Evolutionary conservation across 1,140 invertebrate species (phyloP), one percentile per base, ranked within the genome.

Genomic region (Psix sp.): DNA sequence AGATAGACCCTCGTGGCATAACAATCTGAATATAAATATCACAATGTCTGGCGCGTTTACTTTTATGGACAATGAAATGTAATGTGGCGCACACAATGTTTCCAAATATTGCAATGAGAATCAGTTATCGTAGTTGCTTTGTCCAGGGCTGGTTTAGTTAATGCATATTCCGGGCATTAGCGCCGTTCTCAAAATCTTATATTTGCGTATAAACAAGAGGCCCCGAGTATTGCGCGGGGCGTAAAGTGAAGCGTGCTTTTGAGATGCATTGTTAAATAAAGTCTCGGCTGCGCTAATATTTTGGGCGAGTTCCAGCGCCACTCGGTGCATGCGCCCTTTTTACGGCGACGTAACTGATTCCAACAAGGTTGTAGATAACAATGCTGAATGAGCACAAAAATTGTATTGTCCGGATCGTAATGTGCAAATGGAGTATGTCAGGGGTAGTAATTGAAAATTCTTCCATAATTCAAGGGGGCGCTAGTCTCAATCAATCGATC

Each of bases 191-290:
- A 31, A 24, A 57, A 36, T 46, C 33, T 59, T 59, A 46, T 18
- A 39, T 38, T 59, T 29, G 20, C 33, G 40, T 46, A 38, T 46
- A 59, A 43, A 56, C 11, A 11, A 20, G 17, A 31, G 49, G 11
- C 46, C 31, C 5, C 38, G 24, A 21, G 7, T 26, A 26, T 4
- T 33, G 48, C 20, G 15, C 10, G 7, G 11, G 24, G 33, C 17
- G 17, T 18, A 63, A 45, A 52, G 39, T 40, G 18, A 26, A 14
- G 35, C n/a, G n/a, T n/a, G n/a, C n/a, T n/a, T n/a, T n/a, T n/a
- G n/a, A n/a, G n/a, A 40, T 36, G 66, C 17, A 15, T 33, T 15
- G 33, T 56, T 62, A 62, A 71, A 71, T 63, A 62, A 63, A 52
- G 33, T 52, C 67, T 18, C 51, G 36, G 35, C 21, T 54, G 7